A percentile compares a stretch with the other conserved stretches of the same genome.
Evolutionary conservation across 2,797 vertebrate genomes (phyloP).

Genomic region (Helostoma temminkii): DNA sequence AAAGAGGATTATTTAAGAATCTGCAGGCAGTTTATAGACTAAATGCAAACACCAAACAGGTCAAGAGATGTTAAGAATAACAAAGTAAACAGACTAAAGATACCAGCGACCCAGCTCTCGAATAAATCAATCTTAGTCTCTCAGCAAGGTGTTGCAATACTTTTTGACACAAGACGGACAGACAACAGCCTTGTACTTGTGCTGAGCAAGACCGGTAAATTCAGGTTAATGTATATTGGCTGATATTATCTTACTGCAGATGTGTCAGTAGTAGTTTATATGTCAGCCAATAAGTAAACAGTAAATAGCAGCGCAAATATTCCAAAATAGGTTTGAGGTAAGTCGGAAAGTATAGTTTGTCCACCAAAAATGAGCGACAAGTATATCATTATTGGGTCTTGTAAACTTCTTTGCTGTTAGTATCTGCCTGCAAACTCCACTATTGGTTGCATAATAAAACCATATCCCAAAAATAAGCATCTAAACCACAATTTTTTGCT

Average conservation of each 20-base stretch:
- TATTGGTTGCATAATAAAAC: neutral
- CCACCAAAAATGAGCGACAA: neutral
- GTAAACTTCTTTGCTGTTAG: too few species aligned
- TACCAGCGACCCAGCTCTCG: conserved; percentile 17
- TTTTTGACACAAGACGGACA: conserved; percentile 5
- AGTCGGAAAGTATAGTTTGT: neutral
- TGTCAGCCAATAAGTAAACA: neutral
- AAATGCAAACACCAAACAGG: conserved; percentile 50
- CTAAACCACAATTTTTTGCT: neutral
- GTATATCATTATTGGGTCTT: too few species aligned
- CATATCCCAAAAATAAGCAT: neutral
- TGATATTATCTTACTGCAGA: neutral
- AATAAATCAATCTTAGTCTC: conserved; percentile 7
- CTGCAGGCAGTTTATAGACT: conserved; percentile 27
- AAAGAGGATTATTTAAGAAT: conserved; percentile 33
- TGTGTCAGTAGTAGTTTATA: neutral
- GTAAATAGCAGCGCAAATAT: neutral
- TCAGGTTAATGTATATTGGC: neutral
- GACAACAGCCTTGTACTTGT: neutral
- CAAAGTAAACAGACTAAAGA: conserved; percentile 54
- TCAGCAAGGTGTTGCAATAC: conserved; percentile 33
- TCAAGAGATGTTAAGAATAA: conserved; percentile 55
- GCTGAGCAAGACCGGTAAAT: neutral
- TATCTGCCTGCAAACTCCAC: neutral
- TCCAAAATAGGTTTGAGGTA: neutral